Percentiles rank a stretch among this genome's conserved stretches.
Conservation (phyloP, 2,888 invertebrate species). For the Bombylius major region DNA sequence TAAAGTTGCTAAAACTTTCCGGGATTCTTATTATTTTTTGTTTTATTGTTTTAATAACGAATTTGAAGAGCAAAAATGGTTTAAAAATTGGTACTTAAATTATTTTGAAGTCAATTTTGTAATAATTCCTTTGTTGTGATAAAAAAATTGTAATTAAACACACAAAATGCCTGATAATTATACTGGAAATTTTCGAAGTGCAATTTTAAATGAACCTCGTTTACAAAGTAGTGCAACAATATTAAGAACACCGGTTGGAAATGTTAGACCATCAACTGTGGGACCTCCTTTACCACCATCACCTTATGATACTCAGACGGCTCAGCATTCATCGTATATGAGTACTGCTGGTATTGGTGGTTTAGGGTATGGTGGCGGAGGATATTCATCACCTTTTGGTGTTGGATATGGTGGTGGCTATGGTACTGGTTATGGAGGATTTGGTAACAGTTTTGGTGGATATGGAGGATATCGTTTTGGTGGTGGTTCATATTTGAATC, state of each 20-base stretch:
- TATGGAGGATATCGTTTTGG: constrained; percentile 21
- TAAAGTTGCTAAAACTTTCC: too few relatives aligned
- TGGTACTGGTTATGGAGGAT: constrained; percentile 17
- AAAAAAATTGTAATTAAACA: too few relatives aligned
- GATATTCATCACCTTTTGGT: constrained; percentile 2
- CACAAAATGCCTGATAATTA: not conserved
- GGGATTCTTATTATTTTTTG: too few relatives aligned
- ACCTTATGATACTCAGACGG: not conserved
- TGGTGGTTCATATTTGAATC: constrained; percentile 23
- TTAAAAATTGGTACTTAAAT: too few relatives aligned
- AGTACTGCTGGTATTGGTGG: constrained; percentile 10
- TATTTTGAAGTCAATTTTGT: too few relatives aligned
- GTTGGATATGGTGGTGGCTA: constrained; percentile 22
- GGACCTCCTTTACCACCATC: constrained; percentile 21
- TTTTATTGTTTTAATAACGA: too few relatives aligned
- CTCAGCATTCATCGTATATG: not conserved
- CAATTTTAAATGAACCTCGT: constrained; percentile 20
- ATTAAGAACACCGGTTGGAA: constrained; percentile 28
- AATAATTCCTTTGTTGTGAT: too few relatives aligned
- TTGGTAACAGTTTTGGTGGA: constrained; percentile 1
- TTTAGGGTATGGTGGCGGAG: constrained; percentile 15
- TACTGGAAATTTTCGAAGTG: constrained; percentile 20
- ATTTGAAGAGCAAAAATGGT: too few relatives aligned
- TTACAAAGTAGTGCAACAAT: constrained; percentile 12
- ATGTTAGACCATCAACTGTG: constrained; percentile 19